Base-by-base conservation (phyloP, 2,797 vertebrate genomes). In the Falco rusticolus region DNA sequence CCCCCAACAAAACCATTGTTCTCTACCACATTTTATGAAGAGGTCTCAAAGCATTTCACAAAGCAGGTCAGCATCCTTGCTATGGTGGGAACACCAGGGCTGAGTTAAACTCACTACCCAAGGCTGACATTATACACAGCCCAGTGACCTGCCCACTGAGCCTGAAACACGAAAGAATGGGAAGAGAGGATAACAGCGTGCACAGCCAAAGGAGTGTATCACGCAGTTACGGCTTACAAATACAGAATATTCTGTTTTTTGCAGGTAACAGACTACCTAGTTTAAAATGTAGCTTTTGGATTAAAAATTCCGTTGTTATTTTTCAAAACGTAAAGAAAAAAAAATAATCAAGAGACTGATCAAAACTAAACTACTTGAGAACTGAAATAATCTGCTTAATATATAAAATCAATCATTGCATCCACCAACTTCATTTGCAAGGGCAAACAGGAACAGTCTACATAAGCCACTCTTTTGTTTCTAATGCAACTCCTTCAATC, bases 401-500 rank as follows among this genome's bases (percentile, higher is more conserved):
- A 69, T 20, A 74, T 34, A 72, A 88, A 93, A 85, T 53, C 37
- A 68, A 31, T n/a, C 53, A n/a, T 45, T 25, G 16, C n/a, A 59
- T 69, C 33, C n/a, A 59, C 93, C 64, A 93, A 78, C 54, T 89
- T 88, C 47, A 95, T 85, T 85, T 77, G 59, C 65, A 91, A 47
- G 7, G 16, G 31, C 33, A 85, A 83, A 75, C 51, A 60, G 64
- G 20, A 93, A 85, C 33, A 50, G 34, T 12, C 59, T 48, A 56
- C 10, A 3, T 43, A 82, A 85, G 45, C 45, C 51, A 61, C 48
- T 41, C 26, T 91, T n/a, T 66, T 7, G 6, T 53, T 84, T 82
- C 72, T 77, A 91, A 87, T 48, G 43, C 19, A 60, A 76, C 20
- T 82, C 43, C 59, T 93, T 86, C 89, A 50, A 50, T 16, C 11